These are phyloP conservation scores for Bufo bufo DNA, from an alignment of 2,113 vertebrate species.

Conservation along the genomic window DNA sequence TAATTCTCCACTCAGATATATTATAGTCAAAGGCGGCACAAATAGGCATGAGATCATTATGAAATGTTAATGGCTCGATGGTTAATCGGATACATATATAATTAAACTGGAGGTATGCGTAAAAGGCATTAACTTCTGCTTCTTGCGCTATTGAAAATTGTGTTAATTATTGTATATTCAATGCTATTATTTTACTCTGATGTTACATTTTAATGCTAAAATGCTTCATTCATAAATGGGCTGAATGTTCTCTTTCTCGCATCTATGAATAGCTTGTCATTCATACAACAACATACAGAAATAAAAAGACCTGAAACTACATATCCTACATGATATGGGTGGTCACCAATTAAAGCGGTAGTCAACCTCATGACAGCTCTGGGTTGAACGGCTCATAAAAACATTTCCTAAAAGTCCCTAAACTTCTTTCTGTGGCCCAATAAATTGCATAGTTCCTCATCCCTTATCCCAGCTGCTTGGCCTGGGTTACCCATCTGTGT, in stretches of 20 bases:
- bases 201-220: slow-evolving; percentile 1
- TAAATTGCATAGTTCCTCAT: too few relatives aligned
- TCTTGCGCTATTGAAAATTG: slow-evolving; percentile 5
- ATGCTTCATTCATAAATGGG: background rate
- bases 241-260: background rate
- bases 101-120: background rate
- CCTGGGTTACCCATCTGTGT: too few relatives aligned
- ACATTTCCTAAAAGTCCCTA: too few relatives aligned
- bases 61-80: slow-evolving; percentile 30
- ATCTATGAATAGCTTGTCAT: background rate
- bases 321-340: background rate
- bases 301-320: background rate
- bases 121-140: slow-evolving; percentile 2
- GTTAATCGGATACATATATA: slow-evolving; percentile 26
- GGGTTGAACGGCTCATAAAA: too few relatives aligned
- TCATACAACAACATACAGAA: background rate
- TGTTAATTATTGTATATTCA: slow-evolving; percentile 31
- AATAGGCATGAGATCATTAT: slow-evolving; percentile 37
- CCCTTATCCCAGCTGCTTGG: too few relatives aligned
- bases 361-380: background rate
- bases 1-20: slow-evolving; percentile 44
- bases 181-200: slow-evolving; percentile 11
- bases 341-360: background rate
- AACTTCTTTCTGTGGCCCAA: too few relatives aligned
- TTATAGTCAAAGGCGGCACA: slow-evolving; percentile 8